Percentiles rank a stretch among this genome's conserved stretches.
Conservation (phyloP, 2,113 vertebrate species). For the Calidris pugnax region DNA sequence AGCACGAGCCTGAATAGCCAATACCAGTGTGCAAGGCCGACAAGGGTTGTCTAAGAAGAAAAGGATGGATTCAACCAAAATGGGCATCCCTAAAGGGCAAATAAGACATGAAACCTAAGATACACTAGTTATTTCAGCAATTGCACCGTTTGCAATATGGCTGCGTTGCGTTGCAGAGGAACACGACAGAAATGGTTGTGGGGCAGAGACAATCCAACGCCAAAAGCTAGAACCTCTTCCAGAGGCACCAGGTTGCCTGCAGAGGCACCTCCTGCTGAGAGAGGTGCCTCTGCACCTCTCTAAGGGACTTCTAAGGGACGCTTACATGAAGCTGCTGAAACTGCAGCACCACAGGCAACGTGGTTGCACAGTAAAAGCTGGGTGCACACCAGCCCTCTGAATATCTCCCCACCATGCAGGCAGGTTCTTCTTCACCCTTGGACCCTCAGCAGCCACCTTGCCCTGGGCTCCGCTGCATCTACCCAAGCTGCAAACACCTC, state of each 20-base stretch:
- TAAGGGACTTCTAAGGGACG: too few species aligned
- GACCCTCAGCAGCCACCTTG: neutral
- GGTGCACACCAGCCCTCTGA: neutral
- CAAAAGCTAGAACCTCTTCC: neutral
- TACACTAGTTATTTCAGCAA: accelerated
- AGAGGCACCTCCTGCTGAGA: neutral
- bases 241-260: neutral
- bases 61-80: neutral
- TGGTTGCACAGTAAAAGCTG: neutral
- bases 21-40: neutral
- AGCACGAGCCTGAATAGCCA: neutral
- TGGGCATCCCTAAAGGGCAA: neutral
- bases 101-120: neutral
- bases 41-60: neutral
- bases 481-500: neutral
- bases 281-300: too few species aligned
- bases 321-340: neutral
- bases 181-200: accelerated
- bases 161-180: neutral
- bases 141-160: accelerated
- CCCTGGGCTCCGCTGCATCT: neutral
- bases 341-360: accelerated
- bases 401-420: accelerated
- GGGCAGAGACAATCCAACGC: neutral
- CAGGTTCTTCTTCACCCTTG: neutral